Evolutionary conservation across 1,140 invertebrate genomes (phyloP), one percentile per base, ranked within the genome.

Genomic region (Drosophila lowei): DNA sequence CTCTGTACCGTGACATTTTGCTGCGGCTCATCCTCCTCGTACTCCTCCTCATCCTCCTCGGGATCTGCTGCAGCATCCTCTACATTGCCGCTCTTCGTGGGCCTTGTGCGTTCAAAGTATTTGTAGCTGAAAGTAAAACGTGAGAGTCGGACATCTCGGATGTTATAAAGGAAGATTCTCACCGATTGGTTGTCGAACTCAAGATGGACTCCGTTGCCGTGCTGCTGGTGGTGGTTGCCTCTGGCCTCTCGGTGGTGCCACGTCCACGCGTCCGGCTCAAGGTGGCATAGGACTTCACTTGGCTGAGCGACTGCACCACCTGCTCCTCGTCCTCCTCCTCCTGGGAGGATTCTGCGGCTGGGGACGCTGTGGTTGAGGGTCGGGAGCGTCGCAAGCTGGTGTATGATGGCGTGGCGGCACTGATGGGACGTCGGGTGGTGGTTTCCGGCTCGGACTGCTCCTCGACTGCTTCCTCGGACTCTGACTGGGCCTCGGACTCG

Each of bases 341-440:
- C 46, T 50, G 85, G 47, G 48, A 44, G 2, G 75, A 86, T 3
- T 80, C 72, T 47, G 85, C 83, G 1, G 49, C 15, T 6, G 68
- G 38, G 5, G 91, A 84, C 6, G 92, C 80, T 2, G 93, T 93
- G 2, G 93, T 92, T 6, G 34, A 38, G 34, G 93, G 93, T 68
- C 94, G 92, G 0, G 92, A 79, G 44, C 95, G 92, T 54, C 94
- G 91, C 43, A 96, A 95, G 70, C 94, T 95, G 0, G 95, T 93
- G 57, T 96, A 96, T 73, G 94, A 94, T 59, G 93, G 93, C 0
- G 90, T 74, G 62, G 92, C 57, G 0, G 91, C 67, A 41, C 76
- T 76, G 18, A 64, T 54, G 0, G 79, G 61, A 25, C 72, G 71
- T 11, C 48, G 66, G 0, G 83, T 78, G 30, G 54, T 79, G 63